Percentiles rank a stretch among this genome's conserved stretches.
Conservation (phyloP, 1,140 invertebrate species). For the Lutraria rhynchaena region DNA sequence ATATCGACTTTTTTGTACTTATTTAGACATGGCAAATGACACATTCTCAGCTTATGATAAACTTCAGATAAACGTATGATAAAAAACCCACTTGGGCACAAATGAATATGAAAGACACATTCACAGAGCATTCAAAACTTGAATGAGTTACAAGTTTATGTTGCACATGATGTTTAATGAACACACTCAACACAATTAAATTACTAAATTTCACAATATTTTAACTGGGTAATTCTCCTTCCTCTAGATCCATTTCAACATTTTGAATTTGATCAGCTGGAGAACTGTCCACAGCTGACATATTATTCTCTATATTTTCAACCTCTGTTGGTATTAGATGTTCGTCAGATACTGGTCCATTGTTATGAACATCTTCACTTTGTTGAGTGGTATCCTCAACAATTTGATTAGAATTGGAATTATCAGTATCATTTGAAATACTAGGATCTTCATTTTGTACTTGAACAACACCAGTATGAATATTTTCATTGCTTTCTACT, state of each 20-base stretch:
- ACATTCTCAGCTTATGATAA: too few species aligned
- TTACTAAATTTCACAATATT: not conserved
- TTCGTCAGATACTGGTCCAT: slow-evolving; percentile 22
- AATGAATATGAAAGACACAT: too few species aligned
- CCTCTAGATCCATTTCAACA: slow-evolving; percentile 43
- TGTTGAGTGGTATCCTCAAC: not conserved
- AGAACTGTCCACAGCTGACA: not conserved
- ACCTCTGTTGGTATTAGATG: not conserved
- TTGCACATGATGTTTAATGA: slow-evolving; percentile 1
- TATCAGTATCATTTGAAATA: not conserved
- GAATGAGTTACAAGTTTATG: too few species aligned
- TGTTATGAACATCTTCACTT: slow-evolving; percentile 6
- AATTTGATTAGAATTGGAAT: not conserved
- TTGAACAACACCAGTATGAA: not conserved
- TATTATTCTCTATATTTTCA: slow-evolving; percentile 14
- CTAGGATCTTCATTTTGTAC: not conserved
- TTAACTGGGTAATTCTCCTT: slow-evolving; percentile 54
- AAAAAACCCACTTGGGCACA: too few species aligned
- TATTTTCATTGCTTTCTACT: not conserved
- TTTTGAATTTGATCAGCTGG: not conserved
- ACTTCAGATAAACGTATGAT: too few species aligned
- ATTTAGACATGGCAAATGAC: too few species aligned
- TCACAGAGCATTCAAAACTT: too few species aligned
- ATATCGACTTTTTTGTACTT: too few species aligned
- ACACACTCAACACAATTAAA: slow-evolving; percentile 10